Base-by-base conservation (phyloP, 2,888 invertebrate genomes). In the Globia sparganii region DNA sequence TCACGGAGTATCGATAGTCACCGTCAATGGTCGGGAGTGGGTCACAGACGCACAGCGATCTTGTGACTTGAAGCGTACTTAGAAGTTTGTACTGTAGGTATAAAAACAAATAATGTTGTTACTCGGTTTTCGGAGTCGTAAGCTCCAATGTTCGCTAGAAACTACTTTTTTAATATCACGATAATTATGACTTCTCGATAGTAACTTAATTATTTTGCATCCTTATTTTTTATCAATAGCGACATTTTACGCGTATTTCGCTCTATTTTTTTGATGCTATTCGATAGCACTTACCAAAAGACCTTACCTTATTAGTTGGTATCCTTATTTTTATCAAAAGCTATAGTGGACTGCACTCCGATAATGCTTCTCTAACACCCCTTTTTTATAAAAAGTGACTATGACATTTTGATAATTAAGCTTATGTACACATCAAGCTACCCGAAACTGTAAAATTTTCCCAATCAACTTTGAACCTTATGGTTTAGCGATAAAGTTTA, bases 41-140 rank as follows among this genome's bases (percentile, higher is more conserved):
- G 83, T 83, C 83, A 83, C 78, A 62, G 53, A 62, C 8, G 43
- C 53, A 62, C 58, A 31, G 53, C 15, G 13, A 31, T 61, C 66
- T 58, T 74, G 46, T 28, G 15, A 71, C 37, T 28, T 49, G 21
- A 40, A 25, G 28, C 21, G 58, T 15, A 15, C 0, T 15, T 37
- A 4, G n/a, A 34, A 72, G 65, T 64, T 18, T 64, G 25, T 9
- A n/a, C 25, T 64, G 64, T 8, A 1, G 31, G 4, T 43, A 4
- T 2, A 37, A 37, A 40, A 65, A 65, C n/a, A n/a, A 65, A 40
- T 4, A 18, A 18, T 4, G 9, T 40, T n/a, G 40, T 40, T 28
- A 37, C 37, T 40, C 18, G 18, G 9, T n/a, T n/a, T 40, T n/a
- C 18, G 37, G 9, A 9, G 2, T 15, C 34, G 1, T 13, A 25